Evolutionary conservation across 2,113 vertebrate species (phyloP).

Genomic region (Anseranas semipalmata): DNA sequence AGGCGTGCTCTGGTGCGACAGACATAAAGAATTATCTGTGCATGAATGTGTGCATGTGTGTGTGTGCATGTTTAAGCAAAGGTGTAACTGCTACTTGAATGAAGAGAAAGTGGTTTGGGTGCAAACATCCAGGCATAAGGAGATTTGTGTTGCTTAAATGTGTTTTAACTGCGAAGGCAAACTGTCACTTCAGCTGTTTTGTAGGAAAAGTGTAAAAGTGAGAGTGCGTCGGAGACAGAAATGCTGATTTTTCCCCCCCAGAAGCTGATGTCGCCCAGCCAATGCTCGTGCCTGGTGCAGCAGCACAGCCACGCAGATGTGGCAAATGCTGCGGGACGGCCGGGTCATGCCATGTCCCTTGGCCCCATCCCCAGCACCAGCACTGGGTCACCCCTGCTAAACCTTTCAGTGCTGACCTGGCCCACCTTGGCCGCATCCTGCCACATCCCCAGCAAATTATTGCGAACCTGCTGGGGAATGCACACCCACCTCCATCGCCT

Average conservation of each 20-base stretch:
- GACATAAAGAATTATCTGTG: neutral
- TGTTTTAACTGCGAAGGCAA: neutral
- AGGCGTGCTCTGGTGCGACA: accelerated
- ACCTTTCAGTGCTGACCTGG: neutral
- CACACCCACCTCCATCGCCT: accelerated
- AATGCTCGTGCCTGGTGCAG: neutral
- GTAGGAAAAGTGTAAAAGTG: neutral
- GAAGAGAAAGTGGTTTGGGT: neutral
- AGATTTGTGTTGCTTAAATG: neutral
- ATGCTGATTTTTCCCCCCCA: neutral
- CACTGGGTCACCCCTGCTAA: neutral
- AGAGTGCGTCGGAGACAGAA: accelerated
- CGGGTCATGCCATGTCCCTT: too few species aligned
- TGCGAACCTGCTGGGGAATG: neutral
- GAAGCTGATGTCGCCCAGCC: neutral
- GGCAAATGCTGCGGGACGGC: too few species aligned
- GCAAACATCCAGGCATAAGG: neutral
- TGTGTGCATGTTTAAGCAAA: neutral
- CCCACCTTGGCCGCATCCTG: neutral
- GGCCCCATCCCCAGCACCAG: neutral
- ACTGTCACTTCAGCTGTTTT: neutral
- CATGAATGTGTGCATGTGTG: accelerated
- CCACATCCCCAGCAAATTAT: accelerated
- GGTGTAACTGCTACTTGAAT: accelerated
- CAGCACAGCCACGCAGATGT: neutral